Base-by-base conservation (phyloP, 2,113 vertebrate genomes). In the Lepus americanus region DNA sequence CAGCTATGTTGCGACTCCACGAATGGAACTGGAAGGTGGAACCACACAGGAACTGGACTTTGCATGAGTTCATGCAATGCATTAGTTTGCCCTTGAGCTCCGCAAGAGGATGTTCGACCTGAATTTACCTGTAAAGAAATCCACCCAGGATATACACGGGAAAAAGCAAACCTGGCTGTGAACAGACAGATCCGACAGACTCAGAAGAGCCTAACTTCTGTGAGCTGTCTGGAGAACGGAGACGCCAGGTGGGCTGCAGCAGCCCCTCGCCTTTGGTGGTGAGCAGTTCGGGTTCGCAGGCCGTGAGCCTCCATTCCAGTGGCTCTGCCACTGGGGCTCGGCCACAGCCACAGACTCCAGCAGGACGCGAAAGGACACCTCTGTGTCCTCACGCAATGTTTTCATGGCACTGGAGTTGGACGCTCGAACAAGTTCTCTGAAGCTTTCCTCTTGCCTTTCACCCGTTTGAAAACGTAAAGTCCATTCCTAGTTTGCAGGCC, bases 291-390 rank as follows among this genome's bases (percentile, higher is more conserved):
- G 11, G 16, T 49, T 23, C 22, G 85, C 7, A 0, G 12, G 36
- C 29, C 67, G 0, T 22, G 1, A 0, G 3, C 25, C 61, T 31
- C 1, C 0, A 2, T 11, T 6, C 0, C 87, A 19, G 0, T 33
- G 9, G 0, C 33, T 31, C 49, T 10, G 1, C 6, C 2, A 0
- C 0, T 16, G 0, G 0, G 10, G 44, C 53, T 10, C n/a, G 25
- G 63, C 86, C 77, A n/a, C 53, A 27, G 36, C 44, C 29, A 23
- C 53, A 20, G 77, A 6, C 8, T 4, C 31, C 9, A 29, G 22
- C 25, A 39, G 14, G 0, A 44, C 27, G 76, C 31, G n/a, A 25
- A 23, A 0, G 19, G 20, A 9, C 1, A 0, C 3, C 11, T 31
- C 89, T 9, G 1, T 39, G 39, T 0, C 2, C 39, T 20, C 3